Conservation (phyloP, 2,113 vertebrate species). For the Galbula dea region DNA sequence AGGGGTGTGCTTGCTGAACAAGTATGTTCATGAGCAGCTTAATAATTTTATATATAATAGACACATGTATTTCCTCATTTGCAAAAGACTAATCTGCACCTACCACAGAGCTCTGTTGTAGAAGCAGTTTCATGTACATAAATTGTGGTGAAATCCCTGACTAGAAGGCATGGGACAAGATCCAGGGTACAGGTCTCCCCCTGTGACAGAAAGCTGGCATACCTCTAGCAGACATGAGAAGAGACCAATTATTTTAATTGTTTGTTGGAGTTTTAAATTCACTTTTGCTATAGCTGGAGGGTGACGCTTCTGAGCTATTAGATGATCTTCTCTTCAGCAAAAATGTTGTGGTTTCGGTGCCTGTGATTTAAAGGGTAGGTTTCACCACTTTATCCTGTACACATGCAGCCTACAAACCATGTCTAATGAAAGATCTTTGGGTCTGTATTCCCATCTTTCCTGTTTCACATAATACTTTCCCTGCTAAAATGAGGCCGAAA, state of each 20-base stretch:
- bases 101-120: conserved; percentile 10
- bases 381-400: not conserved
- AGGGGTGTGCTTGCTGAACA: not conserved
- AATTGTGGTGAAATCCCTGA: not conserved
- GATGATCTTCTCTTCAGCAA: conserved; percentile 8
- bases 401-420: not conserved
- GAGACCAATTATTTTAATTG: conserved; percentile 35
- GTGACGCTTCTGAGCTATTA: conserved; percentile 13
- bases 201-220: not conserved
- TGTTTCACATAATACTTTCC: not conserved
- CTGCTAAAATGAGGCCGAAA: not conserved
- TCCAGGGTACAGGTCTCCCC: not conserved
- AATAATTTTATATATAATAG: not conserved
- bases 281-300: conserved; percentile 20
- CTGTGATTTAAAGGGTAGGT: not conserved
- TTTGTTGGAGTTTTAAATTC: not conserved
- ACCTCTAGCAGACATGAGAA: conserved; percentile 22
- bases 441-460: not conserved
- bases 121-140: not conserved
- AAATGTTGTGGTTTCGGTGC: conserved; percentile 6
- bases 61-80: not conserved
- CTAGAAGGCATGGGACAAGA: conserved; percentile 14
- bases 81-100: conserved; percentile 2
- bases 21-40: not conserved
- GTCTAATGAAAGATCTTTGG: not conserved